These are phyloP conservation scores for Palythoa caribaeorum DNA, from an alignment of 92 coral and sea anemone genomes.

Conservation along the genomic window DNA sequence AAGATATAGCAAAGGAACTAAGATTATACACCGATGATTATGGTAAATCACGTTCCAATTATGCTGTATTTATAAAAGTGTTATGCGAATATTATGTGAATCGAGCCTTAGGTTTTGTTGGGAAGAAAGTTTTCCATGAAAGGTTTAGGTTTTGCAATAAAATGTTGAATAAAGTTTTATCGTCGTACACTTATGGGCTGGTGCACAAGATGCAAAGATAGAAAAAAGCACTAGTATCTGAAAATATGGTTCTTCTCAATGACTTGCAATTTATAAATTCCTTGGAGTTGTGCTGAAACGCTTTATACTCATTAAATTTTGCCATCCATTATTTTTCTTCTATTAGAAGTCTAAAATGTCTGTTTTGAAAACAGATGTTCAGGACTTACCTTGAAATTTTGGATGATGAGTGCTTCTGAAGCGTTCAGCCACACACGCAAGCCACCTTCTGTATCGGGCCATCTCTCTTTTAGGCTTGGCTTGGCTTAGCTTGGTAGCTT, in stretches of 20 bases:
- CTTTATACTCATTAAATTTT: background rate
- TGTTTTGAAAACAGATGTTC: background rate
- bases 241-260: background rate
- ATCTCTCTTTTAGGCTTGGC: slow-evolving; percentile 35
- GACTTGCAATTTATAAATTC: background rate
- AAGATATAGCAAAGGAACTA: background rate
- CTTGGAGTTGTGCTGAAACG: background rate
- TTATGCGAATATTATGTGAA: background rate
- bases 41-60: too few species aligned
- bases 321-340: background rate
- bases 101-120: background rate
- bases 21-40: too few species aligned
- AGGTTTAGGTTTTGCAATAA: background rate
- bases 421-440: slow-evolving; percentile 36
- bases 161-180: too few species aligned
- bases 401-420: slow-evolving; percentile 40
- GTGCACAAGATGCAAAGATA: background rate
- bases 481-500: slow-evolving; percentile 29
- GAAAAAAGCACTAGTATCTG: background rate
- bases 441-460: slow-evolving; percentile 21
- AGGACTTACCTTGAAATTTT: slow-evolving; percentile 34
- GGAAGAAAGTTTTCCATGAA: background rate
- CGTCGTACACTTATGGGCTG: background rate
- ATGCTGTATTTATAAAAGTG: background rate
- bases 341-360: background rate